Evolutionary conservation across 2,113 vertebrate species (phyloP).

Genomic region (Cettia cetti): DNA sequence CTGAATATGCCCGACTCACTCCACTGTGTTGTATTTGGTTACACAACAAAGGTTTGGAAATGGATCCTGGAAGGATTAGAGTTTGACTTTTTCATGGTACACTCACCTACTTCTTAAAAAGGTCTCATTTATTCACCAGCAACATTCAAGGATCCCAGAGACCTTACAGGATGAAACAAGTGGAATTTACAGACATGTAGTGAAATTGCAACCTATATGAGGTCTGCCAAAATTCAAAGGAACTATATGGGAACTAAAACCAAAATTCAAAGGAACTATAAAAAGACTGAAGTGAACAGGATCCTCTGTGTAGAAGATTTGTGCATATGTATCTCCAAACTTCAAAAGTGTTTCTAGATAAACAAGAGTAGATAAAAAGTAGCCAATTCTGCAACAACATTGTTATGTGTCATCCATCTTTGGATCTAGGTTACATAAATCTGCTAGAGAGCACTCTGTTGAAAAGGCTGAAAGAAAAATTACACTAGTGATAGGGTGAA

Average conservation of each 20-base stretch:
- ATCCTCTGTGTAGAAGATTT: not conserved
- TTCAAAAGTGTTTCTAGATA: not conserved
- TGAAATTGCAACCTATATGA: not conserved
- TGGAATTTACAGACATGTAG: not conserved
- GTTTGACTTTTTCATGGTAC: not conserved
- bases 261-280: not conserved
- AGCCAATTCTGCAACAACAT: not conserved
- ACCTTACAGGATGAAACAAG: not conserved
- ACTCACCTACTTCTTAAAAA: not conserved
- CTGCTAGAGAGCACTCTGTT: not conserved
- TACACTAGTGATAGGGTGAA: not conserved
- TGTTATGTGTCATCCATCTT: not conserved
- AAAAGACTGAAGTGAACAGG: not conserved
- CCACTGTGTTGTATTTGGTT: not conserved
- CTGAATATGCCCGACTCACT: not conserved
- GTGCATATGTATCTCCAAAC: not conserved
- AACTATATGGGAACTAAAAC: not conserved
- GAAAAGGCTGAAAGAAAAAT: not conserved
- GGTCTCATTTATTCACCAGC: not conserved
- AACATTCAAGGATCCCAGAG: not conserved
- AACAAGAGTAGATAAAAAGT: not conserved
- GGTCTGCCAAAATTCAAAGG: not conserved
- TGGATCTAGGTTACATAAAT: not conserved
- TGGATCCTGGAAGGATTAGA: not conserved
- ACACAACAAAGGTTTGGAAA: not conserved